phyloP scores from a whole-genome alignment of 2,888 invertebrate genomes.

The Nomada fabriciana region DNA sequence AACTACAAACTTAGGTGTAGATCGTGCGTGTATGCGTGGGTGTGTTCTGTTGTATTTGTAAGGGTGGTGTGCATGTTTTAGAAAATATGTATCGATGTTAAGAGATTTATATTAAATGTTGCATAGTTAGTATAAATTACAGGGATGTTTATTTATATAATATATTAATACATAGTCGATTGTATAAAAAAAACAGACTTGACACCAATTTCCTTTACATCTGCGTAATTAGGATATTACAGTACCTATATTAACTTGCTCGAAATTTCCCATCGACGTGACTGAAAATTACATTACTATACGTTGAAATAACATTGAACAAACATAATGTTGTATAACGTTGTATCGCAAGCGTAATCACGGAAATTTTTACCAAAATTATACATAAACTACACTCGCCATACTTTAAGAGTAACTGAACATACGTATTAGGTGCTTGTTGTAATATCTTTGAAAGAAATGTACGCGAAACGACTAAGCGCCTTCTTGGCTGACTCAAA shows the following conservation, averaged over 20 bases:
- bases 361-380: not conserved
- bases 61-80: slow-evolving; percentile 10
- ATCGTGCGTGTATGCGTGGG: not conserved
- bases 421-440: slow-evolving; percentile 17
- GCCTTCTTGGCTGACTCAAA: slow-evolving; percentile 30
- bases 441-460: slow-evolving; percentile 7
- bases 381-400: slow-evolving; percentile 1
- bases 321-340: not conserved
- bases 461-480: slow-evolving; percentile 4
- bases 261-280: not conserved
- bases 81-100: slow-evolving; percentile 19
- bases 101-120: slow-evolving; percentile 9
- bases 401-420: slow-evolving; percentile 8
- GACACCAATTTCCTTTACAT: slow-evolving; percentile 20
- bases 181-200: slow-evolving; percentile 3
- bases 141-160: slow-evolving; percentile 19
- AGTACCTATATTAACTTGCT: not conserved
- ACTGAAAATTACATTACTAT: not conserved
- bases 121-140: slow-evolving; percentile 4
- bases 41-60: not conserved
- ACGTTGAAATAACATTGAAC: not conserved
- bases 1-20: slow-evolving; percentile 18
- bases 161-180: slow-evolving; percentile 4
- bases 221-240: not conserved
- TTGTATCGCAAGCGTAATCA: not conserved